These are phyloP conservation scores for Mantis religiosa DNA, from an alignment of 2,888 invertebrate genomes.

Conservation along the genomic window DNA sequence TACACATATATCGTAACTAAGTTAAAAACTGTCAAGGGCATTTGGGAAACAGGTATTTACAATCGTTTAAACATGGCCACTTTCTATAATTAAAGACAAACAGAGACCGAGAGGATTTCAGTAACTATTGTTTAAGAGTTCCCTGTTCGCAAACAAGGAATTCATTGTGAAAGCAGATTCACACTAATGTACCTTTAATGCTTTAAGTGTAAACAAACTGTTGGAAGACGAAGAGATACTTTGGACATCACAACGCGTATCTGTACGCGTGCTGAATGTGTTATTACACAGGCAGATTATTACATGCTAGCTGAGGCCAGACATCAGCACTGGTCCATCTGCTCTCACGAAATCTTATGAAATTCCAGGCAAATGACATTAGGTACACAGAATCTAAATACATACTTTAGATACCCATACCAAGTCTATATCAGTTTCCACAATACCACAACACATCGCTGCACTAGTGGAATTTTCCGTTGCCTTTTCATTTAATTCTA, in stretches of 20 bases:
- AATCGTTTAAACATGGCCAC: no score
- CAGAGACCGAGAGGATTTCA: no score
- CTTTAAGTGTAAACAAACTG: not conserved
- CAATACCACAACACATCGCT: no score
- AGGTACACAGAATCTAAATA: no score
- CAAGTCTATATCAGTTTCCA: no score
- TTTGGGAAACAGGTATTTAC: no score
- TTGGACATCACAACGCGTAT: not conserved
- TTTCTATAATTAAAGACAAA: no score
- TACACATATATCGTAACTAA: no score
- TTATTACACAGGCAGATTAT: not conserved
- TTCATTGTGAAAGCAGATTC: not conserved
- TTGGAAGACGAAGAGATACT: not conserved
- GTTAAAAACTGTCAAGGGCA: no score
- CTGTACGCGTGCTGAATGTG: not conserved
- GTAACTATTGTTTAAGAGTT: not conserved
- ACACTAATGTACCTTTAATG: not conserved
- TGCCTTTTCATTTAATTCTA: no score
- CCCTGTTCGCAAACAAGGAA: not conserved
- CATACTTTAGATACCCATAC: no score
- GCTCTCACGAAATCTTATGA: not conserved
- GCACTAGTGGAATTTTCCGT: no score
- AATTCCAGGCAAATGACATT: not conserved
- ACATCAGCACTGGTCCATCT: not conserved
- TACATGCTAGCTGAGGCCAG: not conserved